phyloP scores from a whole-genome alignment of 2,113 vertebrate genomes.

The Coreoperca whiteheadi region DNA sequence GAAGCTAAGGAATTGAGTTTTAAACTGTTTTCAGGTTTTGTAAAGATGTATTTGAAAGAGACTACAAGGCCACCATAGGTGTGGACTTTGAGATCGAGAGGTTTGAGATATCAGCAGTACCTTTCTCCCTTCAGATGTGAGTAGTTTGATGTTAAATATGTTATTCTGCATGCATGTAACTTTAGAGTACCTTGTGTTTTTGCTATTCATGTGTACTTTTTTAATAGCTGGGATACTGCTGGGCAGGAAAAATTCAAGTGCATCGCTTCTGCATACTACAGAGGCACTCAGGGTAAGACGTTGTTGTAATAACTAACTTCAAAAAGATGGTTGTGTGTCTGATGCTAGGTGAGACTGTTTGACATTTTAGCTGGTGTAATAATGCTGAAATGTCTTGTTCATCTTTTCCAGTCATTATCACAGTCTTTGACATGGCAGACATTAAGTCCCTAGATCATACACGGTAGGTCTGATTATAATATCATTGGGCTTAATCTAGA shows the following conservation, averaged over 20 bases:
- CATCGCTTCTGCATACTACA: conserved; percentile 93
- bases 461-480: conserved; percentile 80
- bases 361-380: not conserved
- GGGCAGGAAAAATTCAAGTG: conserved; percentile 98
- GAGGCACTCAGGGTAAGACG: conserved; percentile 90
- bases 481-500: not conserved
- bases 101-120: conserved; percentile 90
- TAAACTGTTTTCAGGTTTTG: conserved; percentile 86
- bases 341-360: not conserved
- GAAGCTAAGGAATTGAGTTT: not conserved
- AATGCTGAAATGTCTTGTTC: not conserved
- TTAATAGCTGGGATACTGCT: conserved; percentile 93
- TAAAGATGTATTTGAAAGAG: conserved; percentile 89
- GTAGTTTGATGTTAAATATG: conserved; percentile 52
- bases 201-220: not conserved
- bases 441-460: conserved; percentile 89
- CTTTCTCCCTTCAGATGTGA: conserved; percentile 93
- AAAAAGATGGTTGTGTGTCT: not conserved
- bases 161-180: not conserved
- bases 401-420: conserved; percentile 77
- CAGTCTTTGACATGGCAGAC: conserved; percentile 83
- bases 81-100: conserved; percentile 95
- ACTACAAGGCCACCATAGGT: conserved; percentile 95
- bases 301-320: not conserved
- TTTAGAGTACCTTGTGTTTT: not conserved